Evolutionary conservation across 2,888 invertebrate genomes (phyloP).

Genomic region (Zeuzera pyrina): DNA sequence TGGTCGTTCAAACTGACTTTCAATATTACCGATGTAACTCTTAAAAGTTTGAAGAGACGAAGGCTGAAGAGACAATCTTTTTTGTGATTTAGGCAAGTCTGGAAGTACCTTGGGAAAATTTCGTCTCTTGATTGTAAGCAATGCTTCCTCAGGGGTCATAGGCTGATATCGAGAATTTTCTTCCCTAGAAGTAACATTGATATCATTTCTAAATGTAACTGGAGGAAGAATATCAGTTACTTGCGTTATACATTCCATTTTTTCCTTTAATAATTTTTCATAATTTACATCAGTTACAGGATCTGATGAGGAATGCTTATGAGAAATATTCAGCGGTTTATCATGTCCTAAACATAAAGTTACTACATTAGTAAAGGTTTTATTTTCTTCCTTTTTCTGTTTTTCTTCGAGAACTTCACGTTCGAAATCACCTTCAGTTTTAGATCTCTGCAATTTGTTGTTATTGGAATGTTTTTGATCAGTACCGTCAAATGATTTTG

Average conservation of each 20-base stretch:
- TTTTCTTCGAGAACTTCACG: slow-evolving; percentile 14
- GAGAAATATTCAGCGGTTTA: slow-evolving; percentile 67
- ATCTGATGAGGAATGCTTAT: slow-evolving; percentile 79
- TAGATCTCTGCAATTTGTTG: slow-evolving; percentile 47
- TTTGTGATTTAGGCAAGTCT: slow-evolving; percentile 76
- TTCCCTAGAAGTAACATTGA: slow-evolving; percentile 84
- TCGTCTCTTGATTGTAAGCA: slow-evolving; percentile 80
- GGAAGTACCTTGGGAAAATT: slow-evolving; percentile 91
- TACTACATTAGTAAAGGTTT: slow-evolving; percentile 51
- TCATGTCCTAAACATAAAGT: slow-evolving; percentile 42
- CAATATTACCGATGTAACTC: slow-evolving; percentile 33
- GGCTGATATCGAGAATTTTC: slow-evolving; percentile 48
- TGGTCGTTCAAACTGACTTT: slow-evolving; percentile 40
- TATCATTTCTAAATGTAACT: slow-evolving; percentile 67
- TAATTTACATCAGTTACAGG: slow-evolving; percentile 75
- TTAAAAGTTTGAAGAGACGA: slow-evolving; percentile 54
- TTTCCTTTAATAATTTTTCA: slow-evolving; percentile 44
- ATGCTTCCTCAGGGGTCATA: slow-evolving; percentile 79
- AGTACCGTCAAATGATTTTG: slow-evolving; percentile 73
- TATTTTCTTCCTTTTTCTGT: slow-evolving; percentile 19
- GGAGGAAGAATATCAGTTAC: slow-evolving; percentile 56
- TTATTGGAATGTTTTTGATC: slow-evolving; percentile 44
- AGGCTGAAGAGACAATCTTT: slow-evolving; percentile 78
- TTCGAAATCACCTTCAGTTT: slow-evolving; percentile 53
- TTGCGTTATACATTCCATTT: slow-evolving; percentile 32